phyloP scores from a whole-genome alignment of 2,113 vertebrate species.

The Callaeas wilsoni region DNA sequence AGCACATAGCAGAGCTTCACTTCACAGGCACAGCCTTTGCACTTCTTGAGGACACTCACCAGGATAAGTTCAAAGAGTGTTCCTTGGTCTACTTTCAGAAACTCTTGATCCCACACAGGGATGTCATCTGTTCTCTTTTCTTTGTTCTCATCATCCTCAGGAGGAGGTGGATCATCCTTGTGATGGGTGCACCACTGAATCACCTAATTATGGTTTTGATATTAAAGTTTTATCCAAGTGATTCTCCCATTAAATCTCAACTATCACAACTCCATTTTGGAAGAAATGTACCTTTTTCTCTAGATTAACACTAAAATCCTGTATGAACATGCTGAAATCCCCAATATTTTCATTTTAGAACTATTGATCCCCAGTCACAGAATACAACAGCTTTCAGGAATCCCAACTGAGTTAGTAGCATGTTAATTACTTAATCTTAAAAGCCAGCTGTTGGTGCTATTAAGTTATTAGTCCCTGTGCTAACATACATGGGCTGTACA shows the following conservation, averaged over 20 bases:
- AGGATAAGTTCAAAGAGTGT: constrained; percentile 98
- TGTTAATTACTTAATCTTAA: background rate
- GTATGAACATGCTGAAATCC: background rate
- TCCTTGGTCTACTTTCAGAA: constrained; percentile 99
- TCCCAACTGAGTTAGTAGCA: background rate
- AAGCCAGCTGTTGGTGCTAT: background rate
- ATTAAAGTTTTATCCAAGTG: background rate
- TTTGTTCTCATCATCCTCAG: constrained; percentile 99
- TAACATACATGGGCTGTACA: background rate
- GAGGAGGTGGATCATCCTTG: constrained; percentile 98
- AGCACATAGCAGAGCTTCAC: background rate
- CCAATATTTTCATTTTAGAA: background rate
- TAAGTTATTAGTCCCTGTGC: background rate
- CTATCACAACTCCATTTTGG: background rate
- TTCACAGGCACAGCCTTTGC: background rate
- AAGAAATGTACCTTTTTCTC: background rate
- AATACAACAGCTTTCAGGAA: background rate
- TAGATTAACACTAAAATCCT: background rate
- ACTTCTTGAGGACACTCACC: constrained; percentile 68
- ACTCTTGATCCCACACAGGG: constrained; percentile 99
- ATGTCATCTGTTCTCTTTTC: constrained; percentile 99
- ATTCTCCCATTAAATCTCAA: background rate
- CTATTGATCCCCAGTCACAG: background rate
- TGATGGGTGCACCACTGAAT: constrained; percentile 99
- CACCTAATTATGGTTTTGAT: constrained; percentile 75